Percentiles rank a stretch among this genome's conserved stretches.
phyloP scores from a whole-genome alignment of 2,888 invertebrate genomes.

The Mylabris sibirica region DNA sequence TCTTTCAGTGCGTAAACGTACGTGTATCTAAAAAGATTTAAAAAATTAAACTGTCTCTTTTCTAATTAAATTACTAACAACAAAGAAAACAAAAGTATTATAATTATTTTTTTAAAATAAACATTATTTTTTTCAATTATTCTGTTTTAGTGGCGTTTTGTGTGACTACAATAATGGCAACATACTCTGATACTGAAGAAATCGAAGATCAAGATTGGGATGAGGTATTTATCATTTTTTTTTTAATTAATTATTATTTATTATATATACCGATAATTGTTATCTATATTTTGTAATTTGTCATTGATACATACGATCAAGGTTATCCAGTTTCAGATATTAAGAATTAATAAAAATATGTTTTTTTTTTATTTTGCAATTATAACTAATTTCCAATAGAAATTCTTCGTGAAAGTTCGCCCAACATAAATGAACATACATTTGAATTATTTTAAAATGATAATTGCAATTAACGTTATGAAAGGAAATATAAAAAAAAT shows the following conservation, averaged over 20 bases:
- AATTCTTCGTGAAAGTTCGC: conserved; percentile 5
- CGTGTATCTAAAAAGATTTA: conserved; percentile 26
- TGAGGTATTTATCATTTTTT: conserved; percentile 42
- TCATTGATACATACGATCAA: neutral
- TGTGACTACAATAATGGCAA: conserved; percentile 41
- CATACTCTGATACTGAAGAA: conserved; percentile 40
- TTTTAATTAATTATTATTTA: neutral
- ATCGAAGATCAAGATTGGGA: conserved; percentile 45
- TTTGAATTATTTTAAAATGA: neutral
- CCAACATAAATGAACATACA: neutral
- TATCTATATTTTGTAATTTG: conserved; percentile 7
- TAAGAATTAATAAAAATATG: neutral
- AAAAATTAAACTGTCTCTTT: neutral
- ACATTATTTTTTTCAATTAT: neutral
- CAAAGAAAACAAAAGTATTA: conserved; percentile 24
- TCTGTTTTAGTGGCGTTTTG: conserved; percentile 41
- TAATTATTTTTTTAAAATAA: conserved; percentile 19
- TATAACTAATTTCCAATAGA: conserved; percentile 13
- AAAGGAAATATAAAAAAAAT: too few species aligned
- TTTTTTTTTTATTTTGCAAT: neutral
- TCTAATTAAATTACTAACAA: conserved; percentile 23
- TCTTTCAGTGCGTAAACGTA: conserved; percentile 21
- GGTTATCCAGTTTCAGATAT: neutral
- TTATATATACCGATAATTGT: neutral
- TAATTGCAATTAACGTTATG: neutral